Evolutionary conservation across 2,113 vertebrate species (phyloP).

Genomic region (Trogon melanurus): DNA sequence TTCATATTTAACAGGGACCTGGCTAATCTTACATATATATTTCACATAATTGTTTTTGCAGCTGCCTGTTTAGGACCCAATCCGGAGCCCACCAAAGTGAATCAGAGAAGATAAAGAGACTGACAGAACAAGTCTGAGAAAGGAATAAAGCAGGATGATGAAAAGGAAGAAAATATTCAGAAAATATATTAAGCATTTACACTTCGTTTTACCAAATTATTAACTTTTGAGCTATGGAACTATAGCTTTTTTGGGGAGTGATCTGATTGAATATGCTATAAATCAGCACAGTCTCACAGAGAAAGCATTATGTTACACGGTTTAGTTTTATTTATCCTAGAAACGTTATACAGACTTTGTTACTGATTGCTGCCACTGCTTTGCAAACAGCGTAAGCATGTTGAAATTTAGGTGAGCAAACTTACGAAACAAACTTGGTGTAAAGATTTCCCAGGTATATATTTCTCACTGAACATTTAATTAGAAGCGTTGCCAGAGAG

Average conservation of each 20-base stretch:
- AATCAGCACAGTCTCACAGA: neutral
- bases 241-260: neutral
- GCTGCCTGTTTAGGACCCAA: neutral
- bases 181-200: neutral
- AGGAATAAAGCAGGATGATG: neutral
- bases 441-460: neutral
- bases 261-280: neutral
- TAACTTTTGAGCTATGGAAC: neutral
- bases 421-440: neutral
- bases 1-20: neutral
- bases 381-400: neutral
- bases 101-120: neutral
- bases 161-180: neutral
- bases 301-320: neutral
- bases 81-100: neutral
- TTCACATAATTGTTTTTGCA: neutral
- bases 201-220: neutral
- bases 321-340: neutral
- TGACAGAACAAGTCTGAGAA: neutral
- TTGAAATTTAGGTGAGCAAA: conserved; percentile 14
- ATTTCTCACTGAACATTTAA: conserved; percentile 50
- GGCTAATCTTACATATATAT: neutral
- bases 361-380: neutral
- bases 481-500: conserved; percentile 1
- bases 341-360: neutral